Base-by-base conservation (phyloP, 2,888 invertebrate species). In the Drosophila algonquin region DNA sequence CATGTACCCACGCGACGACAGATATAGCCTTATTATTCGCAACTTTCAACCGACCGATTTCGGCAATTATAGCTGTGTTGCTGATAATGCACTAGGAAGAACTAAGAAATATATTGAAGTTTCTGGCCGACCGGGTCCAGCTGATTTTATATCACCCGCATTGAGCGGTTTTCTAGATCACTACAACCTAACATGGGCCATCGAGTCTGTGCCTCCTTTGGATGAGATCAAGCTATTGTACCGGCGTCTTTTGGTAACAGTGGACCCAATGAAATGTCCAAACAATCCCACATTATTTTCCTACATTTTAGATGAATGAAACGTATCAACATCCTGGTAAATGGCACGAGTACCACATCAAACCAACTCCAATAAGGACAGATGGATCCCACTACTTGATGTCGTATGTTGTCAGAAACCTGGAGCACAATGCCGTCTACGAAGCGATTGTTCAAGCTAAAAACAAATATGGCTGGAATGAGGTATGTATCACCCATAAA, bases 391-490 rank as follows among this genome's bases (percentile, higher is more conserved):
- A 94, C 84, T 94, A 93, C 79, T 91, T 94, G 77, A 95, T 95
- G 90, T 92, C 94, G 3, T 95, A 95, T 92, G 94, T 95, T 80
- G 94, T 96, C 80, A 92, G 93, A 40, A 94, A 93, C 30, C 92
- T 96, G 75, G 94, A 95, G 81, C 94, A 95, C 1, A 95, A 94
- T 21, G 94, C 95, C 0, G 94, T 95, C 24, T 96, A 95, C 91
- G 96, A 96, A 85, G 95, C 95, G 18, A 95, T 95, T 69, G 95
- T 95, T 54, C 95, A 95, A 88, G 95, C 95, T 55, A 95, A 95
- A 93, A 96, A 96, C 91, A 93, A 94, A 92, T 95, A 95, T 76
- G 95, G 95, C 0, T 95, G 95, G 95, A 95, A 95, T 84, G 95
- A 95, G 93, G 94, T 94, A 78, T 82, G 80, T 58, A 46, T n/a